A percentile compares a stretch with the other conserved stretches of the same genome.
phyloP scores from a whole-genome alignment of 2,888 invertebrate species.

The Belgica antarctica region DNA sequence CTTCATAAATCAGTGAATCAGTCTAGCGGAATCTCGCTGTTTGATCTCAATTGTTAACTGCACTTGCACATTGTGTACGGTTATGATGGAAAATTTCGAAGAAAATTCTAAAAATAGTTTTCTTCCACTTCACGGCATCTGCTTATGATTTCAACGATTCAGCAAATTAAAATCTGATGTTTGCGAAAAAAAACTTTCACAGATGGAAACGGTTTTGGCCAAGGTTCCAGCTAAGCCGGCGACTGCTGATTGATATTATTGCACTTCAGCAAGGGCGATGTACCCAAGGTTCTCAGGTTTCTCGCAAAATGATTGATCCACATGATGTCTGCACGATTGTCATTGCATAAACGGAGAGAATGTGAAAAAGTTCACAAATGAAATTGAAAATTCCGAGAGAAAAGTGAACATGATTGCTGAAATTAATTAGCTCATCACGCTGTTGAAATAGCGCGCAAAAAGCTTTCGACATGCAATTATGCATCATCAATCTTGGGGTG shows the following conservation, averaged over 20 bases:
- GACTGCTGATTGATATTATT: too few relatives aligned
- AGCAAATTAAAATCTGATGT: constrained; percentile 1
- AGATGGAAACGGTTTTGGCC: not conserved
- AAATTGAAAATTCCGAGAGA: too few relatives aligned
- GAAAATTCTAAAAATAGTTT: not conserved
- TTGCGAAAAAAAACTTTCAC: not conserved
- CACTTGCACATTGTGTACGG: too few relatives aligned
- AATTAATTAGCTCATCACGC: constrained; percentile 1
- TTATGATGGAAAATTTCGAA: not conserved
- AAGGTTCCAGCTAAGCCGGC: not conserved
- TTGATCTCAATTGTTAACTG: not conserved
- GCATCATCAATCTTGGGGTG: not conserved
- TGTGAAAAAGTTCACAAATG: constrained; percentile 2
- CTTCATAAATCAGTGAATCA: not conserved
- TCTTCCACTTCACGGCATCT: constrained; percentile 7
- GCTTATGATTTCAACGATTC: not conserved
- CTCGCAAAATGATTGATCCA: not conserved
- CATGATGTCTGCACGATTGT: not conserved
- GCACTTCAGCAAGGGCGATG: not conserved
- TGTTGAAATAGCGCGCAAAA: not conserved
- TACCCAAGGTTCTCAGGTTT: not conserved
- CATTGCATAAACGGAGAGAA: not conserved
- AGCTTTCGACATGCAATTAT: not conserved
- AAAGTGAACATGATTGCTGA: too few relatives aligned
- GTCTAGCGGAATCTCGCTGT: not conserved